phyloP scores from a whole-genome alignment of 2,113 vertebrate species.

The Bothrops jararaca region DNA sequence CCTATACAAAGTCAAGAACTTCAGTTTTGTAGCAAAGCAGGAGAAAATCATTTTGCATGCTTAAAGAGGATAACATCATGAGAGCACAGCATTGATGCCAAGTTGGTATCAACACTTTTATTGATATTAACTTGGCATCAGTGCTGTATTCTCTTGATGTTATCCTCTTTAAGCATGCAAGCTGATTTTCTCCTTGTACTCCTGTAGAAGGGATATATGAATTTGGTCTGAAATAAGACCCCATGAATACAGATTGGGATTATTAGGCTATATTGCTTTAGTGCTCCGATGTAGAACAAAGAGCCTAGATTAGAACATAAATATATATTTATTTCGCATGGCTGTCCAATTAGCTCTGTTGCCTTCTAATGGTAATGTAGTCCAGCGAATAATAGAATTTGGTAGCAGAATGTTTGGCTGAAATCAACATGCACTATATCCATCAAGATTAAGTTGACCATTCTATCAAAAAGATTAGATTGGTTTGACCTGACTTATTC shows the following conservation, averaged over 20 bases:
- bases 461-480: not conserved
- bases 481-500: not conserved
- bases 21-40: not conserved
- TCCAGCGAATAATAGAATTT: not conserved
- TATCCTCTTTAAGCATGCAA: no score
- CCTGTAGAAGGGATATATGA: not conserved
- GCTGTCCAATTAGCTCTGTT: not conserved
- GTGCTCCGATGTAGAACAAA: not conserved
- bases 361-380: not conserved
- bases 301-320: not conserved
- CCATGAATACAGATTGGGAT: not conserved
- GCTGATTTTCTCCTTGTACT: no score
- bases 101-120: not conserved
- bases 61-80: not conserved
- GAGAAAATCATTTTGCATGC: not conserved
- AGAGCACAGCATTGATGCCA: not conserved
- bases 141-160: no score
- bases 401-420: not conserved
- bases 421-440: not conserved
- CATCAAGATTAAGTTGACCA: not conserved
- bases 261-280: not conserved
- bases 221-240: not conserved
- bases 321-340: not conserved
- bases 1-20: not conserved
- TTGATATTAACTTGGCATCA: no score